Evolutionary conservation across 2,113 vertebrate species (phyloP).

Genomic region (Campylomormyrus numenius): DNA sequence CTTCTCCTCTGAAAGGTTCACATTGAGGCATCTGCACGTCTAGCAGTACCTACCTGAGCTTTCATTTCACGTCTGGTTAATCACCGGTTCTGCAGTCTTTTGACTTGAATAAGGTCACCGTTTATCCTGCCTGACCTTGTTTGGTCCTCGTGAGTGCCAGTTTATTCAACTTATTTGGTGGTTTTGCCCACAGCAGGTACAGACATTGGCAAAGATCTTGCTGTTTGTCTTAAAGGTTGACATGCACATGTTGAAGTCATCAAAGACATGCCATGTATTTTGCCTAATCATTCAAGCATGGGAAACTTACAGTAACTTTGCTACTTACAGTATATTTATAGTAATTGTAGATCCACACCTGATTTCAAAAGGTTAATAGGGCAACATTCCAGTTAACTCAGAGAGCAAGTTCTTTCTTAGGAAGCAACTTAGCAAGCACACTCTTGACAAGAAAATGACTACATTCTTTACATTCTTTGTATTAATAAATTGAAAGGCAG

Average conservation of each 20-base stretch:
- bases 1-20: background rate
- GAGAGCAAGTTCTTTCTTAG: no score
- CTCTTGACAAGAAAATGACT: no score
- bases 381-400: no score
- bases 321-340: background rate
- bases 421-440: no score
- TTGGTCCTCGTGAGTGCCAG: background rate
- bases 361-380: background rate
- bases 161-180: background rate
- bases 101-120: background rate
- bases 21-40: background rate
- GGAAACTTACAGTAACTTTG: background rate
- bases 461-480: no score
- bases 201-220: background rate
- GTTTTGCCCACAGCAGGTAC: background rate
- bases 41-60: background rate
- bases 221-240: background rate
- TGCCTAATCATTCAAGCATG: background rate
- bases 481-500: no score
- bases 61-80: background rate
- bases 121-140: background rate
- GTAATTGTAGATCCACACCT: background rate
- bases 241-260: background rate
- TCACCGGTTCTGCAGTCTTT: background rate
- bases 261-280: background rate